Evolutionary conservation across 2,113 vertebrate genomes (phyloP), one percentile per base, ranked within the genome.

Genomic region (Corythaeola cristata): DNA sequence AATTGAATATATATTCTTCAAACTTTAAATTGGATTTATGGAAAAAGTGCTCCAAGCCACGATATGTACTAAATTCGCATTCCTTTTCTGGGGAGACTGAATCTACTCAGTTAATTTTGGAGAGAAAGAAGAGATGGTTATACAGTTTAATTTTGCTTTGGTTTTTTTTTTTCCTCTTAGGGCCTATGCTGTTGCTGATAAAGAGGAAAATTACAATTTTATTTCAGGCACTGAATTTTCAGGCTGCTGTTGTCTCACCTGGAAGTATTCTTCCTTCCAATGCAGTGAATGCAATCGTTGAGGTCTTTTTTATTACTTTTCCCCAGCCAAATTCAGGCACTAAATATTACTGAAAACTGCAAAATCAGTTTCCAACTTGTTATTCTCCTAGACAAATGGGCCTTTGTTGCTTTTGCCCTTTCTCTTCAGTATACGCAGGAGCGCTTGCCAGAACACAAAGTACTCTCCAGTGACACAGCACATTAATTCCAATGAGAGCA

Each of bases 401-500:
- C 58, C 59, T 95, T 77, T 78, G 44, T 81, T 80, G 45, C 64
- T 66, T 35, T 63, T 47, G 60, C 72, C 93, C 89, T 91, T 95
- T 88, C 30, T 53, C 37, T 92, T 90, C 73, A 67, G 39, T 58
- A 6, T 18, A 45, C 26, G 74, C 85, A 82, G 77, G 45, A 91
- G 77, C 4, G 14, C 82, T 77, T 86, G 82, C 93, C 95, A 96
- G 96, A 81, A 56, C 50, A 41, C 20, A 41, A 55, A 95, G 87
- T 30, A 35, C 78, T 89, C 84, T 92, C 88, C 84, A 75, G 88
- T 26, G 76, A 86, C 89, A 88, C 3, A 74, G 77, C 60, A 41
- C 90, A 9, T 94, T 95, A 89, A 93, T 95, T 94, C 93, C 96
- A 93, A 88, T 4, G 62, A 85, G 56, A 90, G 88, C 93, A 93